Conservation (phyloP, 2,888 invertebrate genomes). For the Diaprepes abbreviatus region DNA sequence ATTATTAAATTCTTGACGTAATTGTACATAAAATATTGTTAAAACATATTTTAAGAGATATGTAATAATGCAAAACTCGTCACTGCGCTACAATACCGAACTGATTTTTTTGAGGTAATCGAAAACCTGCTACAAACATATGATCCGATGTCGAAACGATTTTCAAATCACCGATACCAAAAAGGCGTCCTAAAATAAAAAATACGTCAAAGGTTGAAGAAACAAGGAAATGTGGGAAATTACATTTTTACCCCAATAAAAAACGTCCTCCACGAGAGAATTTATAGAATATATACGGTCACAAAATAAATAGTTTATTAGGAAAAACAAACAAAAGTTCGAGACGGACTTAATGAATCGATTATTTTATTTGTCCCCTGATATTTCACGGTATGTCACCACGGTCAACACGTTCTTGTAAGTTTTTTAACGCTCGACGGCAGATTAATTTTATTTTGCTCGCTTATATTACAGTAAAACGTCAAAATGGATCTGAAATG, state of each 20-base stretch:
- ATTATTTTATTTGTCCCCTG: conserved; percentile 27
- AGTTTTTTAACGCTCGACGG: background rate
- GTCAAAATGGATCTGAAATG: too few species aligned
- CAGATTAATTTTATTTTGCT: background rate
- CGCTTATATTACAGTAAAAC: background rate
- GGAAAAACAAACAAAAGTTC: conserved; percentile 20
- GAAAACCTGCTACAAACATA: too few species aligned
- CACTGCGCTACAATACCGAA: background rate
- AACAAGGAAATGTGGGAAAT: too few species aligned
- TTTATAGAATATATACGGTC: background rate
- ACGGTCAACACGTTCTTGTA: background rate
- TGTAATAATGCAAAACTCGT: too few species aligned
- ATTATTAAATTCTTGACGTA: too few species aligned
- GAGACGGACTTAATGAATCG: conserved; percentile 26
- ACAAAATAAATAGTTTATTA: conserved; percentile 8
- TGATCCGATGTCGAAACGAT: too few species aligned
- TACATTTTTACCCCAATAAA: background rate
- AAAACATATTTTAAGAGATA: too few species aligned
- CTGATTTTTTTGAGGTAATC: too few species aligned
- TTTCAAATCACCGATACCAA: too few species aligned
- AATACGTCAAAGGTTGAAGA: too few species aligned
- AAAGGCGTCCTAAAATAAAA: too few species aligned
- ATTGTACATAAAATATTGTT: too few species aligned
- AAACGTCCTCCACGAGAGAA: background rate
- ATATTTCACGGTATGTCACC: background rate